Percentiles rank a stretch among this genome's conserved stretches.
phyloP scores from a whole-genome alignment of 2,888 invertebrate genomes.

The Macaria notata region DNA sequence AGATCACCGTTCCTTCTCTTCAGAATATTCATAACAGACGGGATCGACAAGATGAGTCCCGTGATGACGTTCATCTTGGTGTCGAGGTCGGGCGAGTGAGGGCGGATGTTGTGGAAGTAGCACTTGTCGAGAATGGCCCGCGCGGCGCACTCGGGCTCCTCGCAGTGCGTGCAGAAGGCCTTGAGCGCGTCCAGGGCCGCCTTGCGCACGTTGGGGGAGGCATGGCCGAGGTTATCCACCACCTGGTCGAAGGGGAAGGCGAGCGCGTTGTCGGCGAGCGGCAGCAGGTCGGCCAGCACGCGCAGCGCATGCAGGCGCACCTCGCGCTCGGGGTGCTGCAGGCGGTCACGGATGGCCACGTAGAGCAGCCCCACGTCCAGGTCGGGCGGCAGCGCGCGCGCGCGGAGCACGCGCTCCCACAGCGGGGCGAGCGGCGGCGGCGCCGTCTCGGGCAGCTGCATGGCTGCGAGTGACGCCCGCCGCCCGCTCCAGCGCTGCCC shows the following conservation, averaged over 20 bases:
- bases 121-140: conserved; percentile 85
- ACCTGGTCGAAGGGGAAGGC: conserved; percentile 88
- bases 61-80: conserved; percentile 82
- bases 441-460: conserved; percentile 75
- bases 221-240: conserved; percentile 90
- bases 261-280: conserved; percentile 86
- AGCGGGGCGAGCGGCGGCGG: conserved; percentile 86
- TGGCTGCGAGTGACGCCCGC: conserved; percentile 65
- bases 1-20: conserved; percentile 70
- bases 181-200: conserved; percentile 89
- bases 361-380: conserved; percentile 86
- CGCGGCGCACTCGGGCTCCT: conserved; percentile 85
- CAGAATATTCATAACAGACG: conserved; percentile 83
- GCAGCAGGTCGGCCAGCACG: conserved; percentile 90
- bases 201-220: conserved; percentile 90
- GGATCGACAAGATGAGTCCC: conserved; percentile 85
- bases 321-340: conserved; percentile 91
- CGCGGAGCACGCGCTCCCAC: conserved; percentile 91
- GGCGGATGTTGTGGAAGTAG: conserved; percentile 82
- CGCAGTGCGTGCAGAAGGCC: conserved; percentile 87
- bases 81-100: conserved; percentile 76
- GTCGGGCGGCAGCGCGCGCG: conserved; percentile 86
- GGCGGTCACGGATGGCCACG: conserved; percentile 86
- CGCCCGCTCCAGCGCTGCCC: conserved; percentile 63
- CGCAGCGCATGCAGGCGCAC: conserved; percentile 91